A percentile compares a stretch with the other conserved stretches of the same genome.
These are phyloP conservation scores for Drosophila melanogaster DNA, from an alignment of 1,140 invertebrate species.

Conservation along the genomic window DNA sequence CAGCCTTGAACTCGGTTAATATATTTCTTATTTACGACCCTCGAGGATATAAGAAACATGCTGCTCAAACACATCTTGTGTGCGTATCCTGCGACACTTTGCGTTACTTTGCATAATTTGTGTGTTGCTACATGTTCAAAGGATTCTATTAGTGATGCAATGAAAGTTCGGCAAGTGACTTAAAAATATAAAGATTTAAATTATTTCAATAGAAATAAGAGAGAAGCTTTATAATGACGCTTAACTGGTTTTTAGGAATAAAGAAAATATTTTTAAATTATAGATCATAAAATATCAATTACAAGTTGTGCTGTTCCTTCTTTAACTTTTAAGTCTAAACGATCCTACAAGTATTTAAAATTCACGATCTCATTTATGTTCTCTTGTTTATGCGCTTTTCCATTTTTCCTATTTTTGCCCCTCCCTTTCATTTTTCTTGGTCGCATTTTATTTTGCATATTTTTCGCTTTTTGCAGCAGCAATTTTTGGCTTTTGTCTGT, in stretches of 20 bases:
- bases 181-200: no score
- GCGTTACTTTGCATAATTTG: constrained; percentile 50
- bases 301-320: no score
- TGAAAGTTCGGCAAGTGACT: not conserved
- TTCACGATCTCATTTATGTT: constrained; percentile 12
- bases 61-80: constrained; percentile 29
- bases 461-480: constrained; percentile 50
- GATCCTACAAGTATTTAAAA: not conserved
- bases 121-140: not conserved
- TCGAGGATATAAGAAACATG: constrained; percentile 30
- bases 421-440: constrained; percentile 20
- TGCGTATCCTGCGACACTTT: constrained; percentile 42
- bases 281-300: no score
- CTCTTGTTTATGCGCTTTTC: constrained; percentile 38
- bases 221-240: no score
- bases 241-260: no score
- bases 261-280: no score
- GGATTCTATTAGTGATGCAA: not conserved
- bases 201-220: no score
- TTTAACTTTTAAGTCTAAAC: no score
- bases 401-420: constrained; percentile 27
- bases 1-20: constrained; percentile 56
- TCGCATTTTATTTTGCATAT: constrained; percentile 45
- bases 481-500: constrained; percentile 56
- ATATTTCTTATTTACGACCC: constrained; percentile 69